Evolutionary conservation across 2,113 vertebrate species (phyloP), one percentile per base, ranked within the genome.

Genomic region (Mobula hypostoma): DNA sequence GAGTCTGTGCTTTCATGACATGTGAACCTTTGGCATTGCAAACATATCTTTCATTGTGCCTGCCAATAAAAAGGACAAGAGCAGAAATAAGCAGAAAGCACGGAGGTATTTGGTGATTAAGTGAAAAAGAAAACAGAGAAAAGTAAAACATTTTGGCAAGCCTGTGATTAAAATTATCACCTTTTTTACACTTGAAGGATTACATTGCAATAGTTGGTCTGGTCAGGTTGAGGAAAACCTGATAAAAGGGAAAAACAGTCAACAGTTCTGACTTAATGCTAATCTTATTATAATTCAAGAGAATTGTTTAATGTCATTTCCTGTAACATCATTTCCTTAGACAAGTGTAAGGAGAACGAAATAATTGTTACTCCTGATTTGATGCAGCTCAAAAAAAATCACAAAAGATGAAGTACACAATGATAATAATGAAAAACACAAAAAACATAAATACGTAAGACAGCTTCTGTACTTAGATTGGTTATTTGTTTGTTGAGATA

Each of bases 1-100:
- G 36, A 74, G 68, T 93, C 68, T 76, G 91, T 74, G 91, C 91
- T 93, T 93, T 93, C 91, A 74, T 93, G 91, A 74, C 70, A 76
- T 93, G 91, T 76, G 91, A 74, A 93, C 91, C 48, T 93, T 93
- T 93, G 68, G 21, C 68, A 93, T 70, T 76, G 68, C 19, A 93
- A 93, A 93, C 36, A 74, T 74, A 93, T 93, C 68, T 93, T 93
- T 74, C 91, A 93, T 93, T 93, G 70, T 74, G 68, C 11, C 36
- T 93, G 70, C 21, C 91, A 93, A 74, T 76, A 74, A 93, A 74
- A 74, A 93, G 91, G 70, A 76, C 70, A 93, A 93, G 70, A 11
- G 70, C 68, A 76, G 91, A 74, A 93, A 93, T 93, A 76, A 74
- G 90, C 68, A 92, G 90, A 68, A 92, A 72, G 70, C 70, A 15